Conservation (phyloP, 2,888 invertebrate species). For the Linnaemya tessellans region DNA sequence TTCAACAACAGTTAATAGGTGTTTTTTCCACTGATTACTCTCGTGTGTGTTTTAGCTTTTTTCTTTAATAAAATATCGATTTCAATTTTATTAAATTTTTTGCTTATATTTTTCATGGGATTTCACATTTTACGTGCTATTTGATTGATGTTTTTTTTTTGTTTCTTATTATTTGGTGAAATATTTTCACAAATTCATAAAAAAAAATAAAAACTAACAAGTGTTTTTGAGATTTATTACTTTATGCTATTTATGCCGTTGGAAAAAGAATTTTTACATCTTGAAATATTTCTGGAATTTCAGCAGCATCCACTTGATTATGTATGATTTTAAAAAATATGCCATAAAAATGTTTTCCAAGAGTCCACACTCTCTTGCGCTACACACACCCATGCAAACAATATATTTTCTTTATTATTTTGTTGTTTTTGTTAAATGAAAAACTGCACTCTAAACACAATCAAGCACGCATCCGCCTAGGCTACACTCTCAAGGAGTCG, state of each 20-base stretch:
- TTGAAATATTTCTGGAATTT: slow-evolving; percentile 41
- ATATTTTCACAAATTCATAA: slow-evolving; percentile 27
- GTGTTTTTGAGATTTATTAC: slow-evolving; percentile 26
- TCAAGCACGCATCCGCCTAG: neutral
- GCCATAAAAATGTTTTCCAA: slow-evolving; percentile 13
- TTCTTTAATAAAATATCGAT: slow-evolving; percentile 44
- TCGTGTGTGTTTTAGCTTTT: slow-evolving; percentile 4
- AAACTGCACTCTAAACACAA: slow-evolving; percentile 30
- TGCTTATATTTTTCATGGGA: slow-evolving; percentile 34
- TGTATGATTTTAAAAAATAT: slow-evolving; percentile 53
- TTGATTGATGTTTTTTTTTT: slow-evolving; percentile 17
- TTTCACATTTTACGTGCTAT: slow-evolving; percentile 56
- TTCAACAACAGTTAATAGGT: slow-evolving; percentile 5
- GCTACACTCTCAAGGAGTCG: slow-evolving; percentile 11
- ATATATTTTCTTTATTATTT: neutral
- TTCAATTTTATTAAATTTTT: slow-evolving; percentile 30
- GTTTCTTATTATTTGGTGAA: neutral
- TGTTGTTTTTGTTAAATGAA: slow-evolving; percentile 11
- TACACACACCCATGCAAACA: slow-evolving; percentile 6
- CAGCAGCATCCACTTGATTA: neutral
- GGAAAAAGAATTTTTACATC: neutral
- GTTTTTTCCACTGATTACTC: neutral
- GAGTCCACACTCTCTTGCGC: slow-evolving; percentile 11
- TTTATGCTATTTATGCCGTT: slow-evolving; percentile 12
- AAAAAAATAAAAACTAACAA: slow-evolving; percentile 27